Evolutionary conservation across 2,797 vertebrate genomes (phyloP).

Genomic region (Sparus aurata): DNA sequence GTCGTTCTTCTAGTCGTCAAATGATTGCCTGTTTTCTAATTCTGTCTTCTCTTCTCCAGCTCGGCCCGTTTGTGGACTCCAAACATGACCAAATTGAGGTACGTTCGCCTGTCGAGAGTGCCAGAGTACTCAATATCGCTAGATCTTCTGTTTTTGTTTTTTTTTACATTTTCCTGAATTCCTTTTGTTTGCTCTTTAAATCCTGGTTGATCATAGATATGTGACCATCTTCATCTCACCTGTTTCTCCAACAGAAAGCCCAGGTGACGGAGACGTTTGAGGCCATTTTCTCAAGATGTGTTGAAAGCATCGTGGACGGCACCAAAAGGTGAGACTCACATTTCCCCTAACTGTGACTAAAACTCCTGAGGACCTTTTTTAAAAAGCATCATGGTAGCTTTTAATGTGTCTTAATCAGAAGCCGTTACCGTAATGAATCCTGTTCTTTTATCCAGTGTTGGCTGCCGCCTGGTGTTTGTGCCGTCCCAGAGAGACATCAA

Average conservation of each 20-base stretch:
- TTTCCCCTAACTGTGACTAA: not conserved
- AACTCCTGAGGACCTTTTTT: not conserved
- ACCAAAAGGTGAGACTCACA: constrained; percentile 86
- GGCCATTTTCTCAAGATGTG: constrained; percentile 88
- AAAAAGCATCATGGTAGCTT: not conserved
- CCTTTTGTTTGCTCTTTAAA: not conserved
- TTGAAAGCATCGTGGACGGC: constrained; percentile 90
- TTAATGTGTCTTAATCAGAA: not conserved
- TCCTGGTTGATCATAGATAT: not conserved
- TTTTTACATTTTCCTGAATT: not conserved
- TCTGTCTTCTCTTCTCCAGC: constrained; percentile 75
- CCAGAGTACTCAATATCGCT: not conserved
- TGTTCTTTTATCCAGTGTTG: constrained; percentile 79
- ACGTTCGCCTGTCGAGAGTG: constrained; percentile 5
- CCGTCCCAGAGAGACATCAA: constrained; percentile 92
- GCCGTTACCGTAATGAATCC: accelerated
- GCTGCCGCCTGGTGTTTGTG: constrained; percentile 90
- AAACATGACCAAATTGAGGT: constrained; percentile 97
- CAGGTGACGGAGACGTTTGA: constrained; percentile 90
- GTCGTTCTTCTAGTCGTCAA: not conserved
- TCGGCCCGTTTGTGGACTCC: constrained; percentile 95
- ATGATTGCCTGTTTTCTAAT: not conserved
- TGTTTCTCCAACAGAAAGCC: constrained; percentile 77
- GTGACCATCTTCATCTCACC: not conserved
- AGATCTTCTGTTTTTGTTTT: not conserved